Conservation (phyloP, 2,888 invertebrate genomes). For the Volucella inflata region DNA sequence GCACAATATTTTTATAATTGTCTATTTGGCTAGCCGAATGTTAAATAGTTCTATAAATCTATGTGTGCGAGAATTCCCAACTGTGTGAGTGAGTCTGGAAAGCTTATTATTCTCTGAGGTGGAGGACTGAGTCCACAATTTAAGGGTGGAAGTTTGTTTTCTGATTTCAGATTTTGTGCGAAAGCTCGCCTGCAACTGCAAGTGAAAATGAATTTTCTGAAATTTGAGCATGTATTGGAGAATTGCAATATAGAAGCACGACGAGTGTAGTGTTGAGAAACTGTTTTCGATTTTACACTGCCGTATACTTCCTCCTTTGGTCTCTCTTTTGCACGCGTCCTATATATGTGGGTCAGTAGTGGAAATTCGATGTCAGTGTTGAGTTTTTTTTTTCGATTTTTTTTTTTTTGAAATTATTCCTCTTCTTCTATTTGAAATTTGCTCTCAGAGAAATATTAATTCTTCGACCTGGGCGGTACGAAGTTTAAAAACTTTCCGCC, state of each 20-base stretch:
- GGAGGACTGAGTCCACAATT: slow-evolving; percentile 21
- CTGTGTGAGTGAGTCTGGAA: slow-evolving; percentile 63
- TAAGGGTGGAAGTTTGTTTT: slow-evolving; percentile 44
- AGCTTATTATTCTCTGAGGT: slow-evolving; percentile 53
- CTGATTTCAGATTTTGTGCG: slow-evolving; percentile 31
- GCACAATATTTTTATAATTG: slow-evolving; percentile 74
- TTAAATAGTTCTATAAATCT: slow-evolving; percentile 50
- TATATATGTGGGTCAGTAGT: slow-evolving; percentile 82
- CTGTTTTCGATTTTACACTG: slow-evolving; percentile 74
- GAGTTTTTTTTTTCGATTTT: slow-evolving; percentile 42
- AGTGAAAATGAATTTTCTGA: slow-evolving; percentile 75
- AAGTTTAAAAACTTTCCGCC: slow-evolving; percentile 65
- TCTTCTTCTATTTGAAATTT: neutral
- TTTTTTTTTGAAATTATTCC: slow-evolving; percentile 21
- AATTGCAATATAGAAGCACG: slow-evolving; percentile 38
- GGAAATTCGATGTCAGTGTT: slow-evolving; percentile 75
- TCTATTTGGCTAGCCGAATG: slow-evolving; percentile 47
- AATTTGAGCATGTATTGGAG: slow-evolving; percentile 63
- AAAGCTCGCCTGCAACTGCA: slow-evolving; percentile 64
- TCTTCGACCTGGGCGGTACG: slow-evolving; percentile 58
- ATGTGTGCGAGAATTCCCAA: slow-evolving; percentile 6
- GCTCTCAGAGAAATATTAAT: slow-evolving; percentile 52
- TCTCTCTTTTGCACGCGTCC: slow-evolving; percentile 71
- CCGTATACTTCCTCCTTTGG: slow-evolving; percentile 52
- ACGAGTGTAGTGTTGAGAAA: slow-evolving; percentile 66